Percentiles rank a stretch among this genome's conserved stretches.
phyloP scores from a whole-genome alignment of 53 echinoderm and acorn worm species.

The Stichopus horrens region DNA sequence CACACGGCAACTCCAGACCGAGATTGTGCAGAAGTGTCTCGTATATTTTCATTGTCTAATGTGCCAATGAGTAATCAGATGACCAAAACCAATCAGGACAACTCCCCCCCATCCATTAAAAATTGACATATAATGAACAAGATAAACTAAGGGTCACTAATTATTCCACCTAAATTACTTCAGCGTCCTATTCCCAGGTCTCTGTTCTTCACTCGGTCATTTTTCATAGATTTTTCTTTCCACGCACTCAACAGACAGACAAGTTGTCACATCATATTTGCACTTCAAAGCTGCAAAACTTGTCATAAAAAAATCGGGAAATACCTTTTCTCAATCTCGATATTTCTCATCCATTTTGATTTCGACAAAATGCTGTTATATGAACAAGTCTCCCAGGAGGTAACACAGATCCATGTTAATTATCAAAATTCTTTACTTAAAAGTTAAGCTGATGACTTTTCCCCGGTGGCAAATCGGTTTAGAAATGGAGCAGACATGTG shows the following conservation, averaged over 20 bases:
- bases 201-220: neutral
- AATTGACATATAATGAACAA: neutral
- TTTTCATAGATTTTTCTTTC: neutral
- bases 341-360: no score
- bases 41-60: neutral
- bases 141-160: neutral
- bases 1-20: no score
- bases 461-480: constrained; percentile 10
- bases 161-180: neutral
- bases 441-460: neutral
- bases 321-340: neutral
- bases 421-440: constrained; percentile 30
- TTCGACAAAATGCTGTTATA: constrained; percentile 1
- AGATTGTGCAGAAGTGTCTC: no score
- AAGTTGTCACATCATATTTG: constrained; percentile 2
- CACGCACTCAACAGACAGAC: neutral
- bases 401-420: constrained; percentile 47
- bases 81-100: neutral
- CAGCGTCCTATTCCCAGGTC: neutral
- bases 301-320: neutral
- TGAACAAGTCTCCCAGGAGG: constrained; percentile 32
- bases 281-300: neutral
- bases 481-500: constrained; percentile 47
- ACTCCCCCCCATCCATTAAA: neutral
- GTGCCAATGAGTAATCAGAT: neutral